Evolutionary conservation across 2,888 invertebrate genomes (phyloP).

Genomic region (Harpalus rufipes): DNA sequence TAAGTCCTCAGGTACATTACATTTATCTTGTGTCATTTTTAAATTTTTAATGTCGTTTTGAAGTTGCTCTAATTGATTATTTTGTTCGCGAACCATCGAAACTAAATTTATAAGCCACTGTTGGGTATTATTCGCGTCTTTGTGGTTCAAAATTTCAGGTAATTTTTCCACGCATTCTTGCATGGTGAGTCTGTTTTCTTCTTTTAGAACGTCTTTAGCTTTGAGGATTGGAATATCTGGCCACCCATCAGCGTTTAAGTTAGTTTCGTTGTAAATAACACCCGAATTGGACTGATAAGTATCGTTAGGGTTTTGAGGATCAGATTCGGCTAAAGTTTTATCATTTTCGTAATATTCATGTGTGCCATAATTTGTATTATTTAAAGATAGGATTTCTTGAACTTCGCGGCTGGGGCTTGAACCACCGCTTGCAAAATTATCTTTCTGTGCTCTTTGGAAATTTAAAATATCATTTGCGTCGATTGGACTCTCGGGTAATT

Average conservation of each 20-base stretch:
- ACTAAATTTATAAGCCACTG: conserved; percentile 70
- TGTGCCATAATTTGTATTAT: conserved; percentile 74
- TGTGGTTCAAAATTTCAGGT: conserved; percentile 54
- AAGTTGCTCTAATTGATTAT: conserved; percentile 73
- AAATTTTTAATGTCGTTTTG: conserved; percentile 72
- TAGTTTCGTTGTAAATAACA: conserved; percentile 67
- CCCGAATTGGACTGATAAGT: conserved; percentile 41
- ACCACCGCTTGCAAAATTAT: conserved; percentile 86
- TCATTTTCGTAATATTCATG: conserved; percentile 75
- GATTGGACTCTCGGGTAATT: conserved; percentile 71
- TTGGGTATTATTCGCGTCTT: conserved; percentile 52
- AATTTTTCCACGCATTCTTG: conserved; percentile 32
- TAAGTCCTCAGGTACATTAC: conserved; percentile 62
- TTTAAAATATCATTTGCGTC: conserved; percentile 64
- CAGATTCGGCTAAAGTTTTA: conserved; percentile 71
- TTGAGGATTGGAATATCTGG: conserved; percentile 76
- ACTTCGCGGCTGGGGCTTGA: conserved; percentile 95
- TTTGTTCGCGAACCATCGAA: conserved; percentile 74
- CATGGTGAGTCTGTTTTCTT: conserved; percentile 68
- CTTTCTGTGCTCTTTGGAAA: conserved; percentile 72
- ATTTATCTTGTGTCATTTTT: conserved; percentile 69
- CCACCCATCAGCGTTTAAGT: conserved; percentile 74
- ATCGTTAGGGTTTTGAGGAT: conserved; percentile 67
- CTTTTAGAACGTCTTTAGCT: conserved; percentile 73
- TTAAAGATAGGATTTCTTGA: conserved; percentile 89